phyloP scores from a whole-genome alignment of 2,797 vertebrate genomes.

The Urocyon cinereoargenteus region DNA sequence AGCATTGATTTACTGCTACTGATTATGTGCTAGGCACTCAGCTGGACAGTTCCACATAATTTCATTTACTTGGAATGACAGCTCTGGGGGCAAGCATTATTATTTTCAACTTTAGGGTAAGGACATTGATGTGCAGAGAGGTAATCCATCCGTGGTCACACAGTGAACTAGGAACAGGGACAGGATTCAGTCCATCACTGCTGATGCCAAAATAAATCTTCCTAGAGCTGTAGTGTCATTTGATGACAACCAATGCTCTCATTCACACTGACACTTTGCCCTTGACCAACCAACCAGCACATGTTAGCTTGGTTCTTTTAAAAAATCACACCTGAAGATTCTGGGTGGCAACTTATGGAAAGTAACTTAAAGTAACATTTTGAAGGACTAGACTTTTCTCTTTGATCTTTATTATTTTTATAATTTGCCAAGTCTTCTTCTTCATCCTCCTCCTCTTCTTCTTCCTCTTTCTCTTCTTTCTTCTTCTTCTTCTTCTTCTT shows the following conservation, averaged over 20 bases:
- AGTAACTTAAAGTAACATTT: neutral
- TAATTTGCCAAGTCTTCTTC: neutral
- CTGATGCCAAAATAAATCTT: neutral
- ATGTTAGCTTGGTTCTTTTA: neutral
- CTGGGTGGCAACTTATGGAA: neutral
- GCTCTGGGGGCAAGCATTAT: neutral
- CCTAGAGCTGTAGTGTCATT: neutral
- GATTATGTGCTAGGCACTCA: neutral
- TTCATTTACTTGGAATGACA: neutral
- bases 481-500: too few species aligned
- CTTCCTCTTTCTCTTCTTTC: too few species aligned
- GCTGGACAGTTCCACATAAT: neutral
- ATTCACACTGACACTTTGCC: neutral
- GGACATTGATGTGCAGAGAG: too few species aligned
- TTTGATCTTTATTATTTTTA: neutral
- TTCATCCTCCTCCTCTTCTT: too few species aligned
- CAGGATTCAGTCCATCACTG: neutral
- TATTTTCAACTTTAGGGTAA: neutral
- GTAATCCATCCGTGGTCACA: neutral
- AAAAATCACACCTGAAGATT: neutral
- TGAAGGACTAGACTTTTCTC: neutral
- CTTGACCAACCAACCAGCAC: neutral
- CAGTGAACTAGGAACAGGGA: neutral
- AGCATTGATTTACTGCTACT: neutral
- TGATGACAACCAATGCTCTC: neutral